Evolutionary conservation across 2,113 vertebrate genomes (phyloP).

Genomic region (Salvelinus fontinalis): DNA sequence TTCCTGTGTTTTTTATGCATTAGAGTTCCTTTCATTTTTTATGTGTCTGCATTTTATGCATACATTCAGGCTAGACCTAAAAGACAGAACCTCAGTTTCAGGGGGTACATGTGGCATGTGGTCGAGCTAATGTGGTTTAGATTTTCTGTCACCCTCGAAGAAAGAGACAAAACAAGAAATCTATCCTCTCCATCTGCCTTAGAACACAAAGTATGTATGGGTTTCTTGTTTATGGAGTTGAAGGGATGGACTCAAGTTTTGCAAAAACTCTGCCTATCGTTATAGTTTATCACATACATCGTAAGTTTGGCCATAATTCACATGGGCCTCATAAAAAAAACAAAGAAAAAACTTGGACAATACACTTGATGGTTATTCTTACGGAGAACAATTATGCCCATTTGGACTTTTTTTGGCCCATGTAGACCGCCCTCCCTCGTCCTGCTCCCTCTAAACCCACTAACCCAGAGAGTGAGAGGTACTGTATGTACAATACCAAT

Average conservation of each 20-base stretch:
- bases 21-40: slow-evolving; percentile 39
- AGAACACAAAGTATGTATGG: not conserved
- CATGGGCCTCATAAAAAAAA: slow-evolving; percentile 11
- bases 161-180: not conserved
- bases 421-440: not conserved
- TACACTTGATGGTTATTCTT: slow-evolving; percentile 9
- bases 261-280: not conserved
- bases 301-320: slow-evolving; percentile 17
- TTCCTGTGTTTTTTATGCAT: slow-evolving; percentile 35
- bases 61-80: slow-evolving; percentile 14
- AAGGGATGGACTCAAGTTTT: slow-evolving; percentile 21
- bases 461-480: not conserved
- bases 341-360: not conserved
- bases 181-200: slow-evolving; percentile 9
- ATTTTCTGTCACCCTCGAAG: slow-evolving; percentile 1
- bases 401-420: not conserved
- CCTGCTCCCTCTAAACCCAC: not conserved
- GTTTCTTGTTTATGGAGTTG: slow-evolving; percentile 14
- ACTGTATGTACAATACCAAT: too few relatives aligned
- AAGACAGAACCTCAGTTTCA: slow-evolving; percentile 18
- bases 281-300: slow-evolving; percentile 21
- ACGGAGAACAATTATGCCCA: slow-evolving; percentile 20
- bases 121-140: slow-evolving; percentile 30
- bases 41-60: slow-evolving; percentile 47
- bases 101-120: slow-evolving; percentile 35